A percentile compares a stretch with the other conserved stretches of the same genome.
Evolutionary conservation across 2,888 invertebrate genomes (phyloP).

Genomic region (Lasioglossum lativentre): DNA sequence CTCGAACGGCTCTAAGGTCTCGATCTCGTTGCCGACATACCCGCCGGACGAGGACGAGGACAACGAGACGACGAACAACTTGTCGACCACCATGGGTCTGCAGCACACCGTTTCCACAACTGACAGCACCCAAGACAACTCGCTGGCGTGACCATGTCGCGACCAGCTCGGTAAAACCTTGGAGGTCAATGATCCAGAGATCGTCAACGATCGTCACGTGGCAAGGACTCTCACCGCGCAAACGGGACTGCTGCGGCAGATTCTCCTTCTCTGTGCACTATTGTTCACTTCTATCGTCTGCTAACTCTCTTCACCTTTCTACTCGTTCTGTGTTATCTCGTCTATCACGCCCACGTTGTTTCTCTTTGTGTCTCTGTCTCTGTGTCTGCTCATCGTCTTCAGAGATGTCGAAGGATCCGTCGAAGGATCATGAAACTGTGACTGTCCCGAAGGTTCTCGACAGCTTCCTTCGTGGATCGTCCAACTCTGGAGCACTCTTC

Average conservation of each 20-base stretch:
- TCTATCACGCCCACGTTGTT: neutral
- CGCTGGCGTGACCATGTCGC: slow-evolving; percentile 46
- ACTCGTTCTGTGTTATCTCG: neutral
- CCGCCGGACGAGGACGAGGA: slow-evolving; percentile 89
- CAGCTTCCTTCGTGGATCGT: neutral
- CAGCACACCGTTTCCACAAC: neutral
- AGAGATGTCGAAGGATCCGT: neutral
- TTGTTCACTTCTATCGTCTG: slow-evolving; percentile 40
- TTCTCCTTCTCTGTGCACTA: slow-evolving; percentile 19
- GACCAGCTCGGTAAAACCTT: slow-evolving; percentile 61
- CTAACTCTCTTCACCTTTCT: slow-evolving; percentile 16
- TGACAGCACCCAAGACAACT: slow-evolving; percentile 14
- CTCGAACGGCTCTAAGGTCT: slow-evolving; percentile 86
- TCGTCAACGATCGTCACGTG: neutral
- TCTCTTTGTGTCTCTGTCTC: neutral
- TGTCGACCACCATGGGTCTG: neutral
- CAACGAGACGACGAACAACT: slow-evolving; percentile 37
- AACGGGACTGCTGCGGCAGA: slow-evolving; percentile 72
- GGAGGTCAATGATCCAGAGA: slow-evolving; percentile 60
- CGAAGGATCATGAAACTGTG: neutral
- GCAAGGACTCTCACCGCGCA: slow-evolving; percentile 65
- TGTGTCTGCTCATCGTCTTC: neutral
- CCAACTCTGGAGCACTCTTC: neutral
- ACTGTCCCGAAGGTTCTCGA: neutral
- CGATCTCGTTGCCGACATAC: slow-evolving; percentile 89